Evolutionary conservation across 1,140 invertebrate species (phyloP).

Genomic region (Rhyacophila brunnea): DNA sequence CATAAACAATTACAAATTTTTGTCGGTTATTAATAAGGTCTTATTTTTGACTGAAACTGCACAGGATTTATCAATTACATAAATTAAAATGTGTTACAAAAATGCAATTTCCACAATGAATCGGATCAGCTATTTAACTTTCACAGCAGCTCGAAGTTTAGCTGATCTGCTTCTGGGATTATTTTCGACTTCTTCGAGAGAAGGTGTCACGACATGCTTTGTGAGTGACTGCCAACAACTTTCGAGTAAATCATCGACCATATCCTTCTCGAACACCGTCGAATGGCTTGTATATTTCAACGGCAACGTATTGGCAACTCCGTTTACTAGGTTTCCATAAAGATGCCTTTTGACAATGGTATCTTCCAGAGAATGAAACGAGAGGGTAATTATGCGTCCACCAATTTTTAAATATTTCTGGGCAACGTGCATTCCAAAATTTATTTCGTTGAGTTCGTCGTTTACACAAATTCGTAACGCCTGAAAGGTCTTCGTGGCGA

Average conservation of each 20-base stretch:
- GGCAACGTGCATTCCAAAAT: slow-evolving; percentile 82
- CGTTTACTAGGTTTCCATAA: slow-evolving; percentile 69
- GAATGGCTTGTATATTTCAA: slow-evolving; percentile 64
- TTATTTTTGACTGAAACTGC: too few relatives aligned
- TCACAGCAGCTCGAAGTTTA: slow-evolving; percentile 80
- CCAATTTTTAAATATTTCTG: slow-evolving; percentile 73
- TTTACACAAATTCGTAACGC: slow-evolving; percentile 95
- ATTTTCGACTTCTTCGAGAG: slow-evolving; percentile 66
- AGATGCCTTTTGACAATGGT: slow-evolving; percentile 92
- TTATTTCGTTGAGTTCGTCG: slow-evolving; percentile 95
- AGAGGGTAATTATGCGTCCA: slow-evolving; percentile 78
- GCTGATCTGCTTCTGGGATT: slow-evolving; percentile 88
- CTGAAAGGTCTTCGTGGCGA: slow-evolving; percentile 92
- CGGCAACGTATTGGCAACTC: slow-evolving; percentile 63
- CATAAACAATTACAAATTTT: too few relatives aligned
- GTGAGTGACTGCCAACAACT: slow-evolving; percentile 74
- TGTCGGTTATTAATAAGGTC: too few relatives aligned
- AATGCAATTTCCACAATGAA: too few relatives aligned
- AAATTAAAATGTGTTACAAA: too few relatives aligned
- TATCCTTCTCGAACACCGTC: slow-evolving; percentile 55
- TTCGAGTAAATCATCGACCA: slow-evolving; percentile 61
- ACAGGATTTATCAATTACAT: too few relatives aligned
- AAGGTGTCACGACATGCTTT: slow-evolving; percentile 78
- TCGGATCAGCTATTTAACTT: slow-evolving; percentile 55
- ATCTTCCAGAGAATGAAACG: slow-evolving; percentile 94